phyloP scores from a whole-genome alignment of 2,797 vertebrate genomes.

The Pseudochirops corinnae region DNA sequence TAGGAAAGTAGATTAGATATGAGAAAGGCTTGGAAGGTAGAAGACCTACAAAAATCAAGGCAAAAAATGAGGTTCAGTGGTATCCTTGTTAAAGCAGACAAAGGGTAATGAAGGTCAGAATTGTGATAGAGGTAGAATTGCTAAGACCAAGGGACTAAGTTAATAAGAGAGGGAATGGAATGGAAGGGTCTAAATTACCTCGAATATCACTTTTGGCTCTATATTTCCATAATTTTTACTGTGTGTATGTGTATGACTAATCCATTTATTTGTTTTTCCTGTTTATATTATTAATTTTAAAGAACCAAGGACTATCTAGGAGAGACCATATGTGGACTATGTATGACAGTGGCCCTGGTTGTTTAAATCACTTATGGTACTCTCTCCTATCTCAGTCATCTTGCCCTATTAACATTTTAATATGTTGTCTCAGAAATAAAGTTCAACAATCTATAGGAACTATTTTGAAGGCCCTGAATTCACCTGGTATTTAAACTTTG shows the following conservation, averaged over 20 bases:
- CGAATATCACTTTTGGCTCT: not conserved
- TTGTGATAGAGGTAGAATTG: not conserved
- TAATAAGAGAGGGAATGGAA: not conserved
- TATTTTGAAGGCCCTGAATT: not conserved
- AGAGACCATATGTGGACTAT: not conserved
- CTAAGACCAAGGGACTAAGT: not conserved
- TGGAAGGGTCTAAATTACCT: not conserved
- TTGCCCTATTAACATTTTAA: not conserved
- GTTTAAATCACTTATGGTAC: not conserved
- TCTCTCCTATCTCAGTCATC: not conserved
- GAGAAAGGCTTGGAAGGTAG: not conserved
- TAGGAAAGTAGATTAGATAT: not conserved
- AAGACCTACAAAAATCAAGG: not conserved
- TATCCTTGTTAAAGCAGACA: not conserved
- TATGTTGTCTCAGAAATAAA: not conserved
- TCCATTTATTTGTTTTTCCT: not conserved
- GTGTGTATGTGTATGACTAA: not conserved
- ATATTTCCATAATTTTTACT: not conserved
- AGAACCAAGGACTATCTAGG: not conserved
- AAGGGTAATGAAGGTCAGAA: not conserved
- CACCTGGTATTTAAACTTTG: not conserved
- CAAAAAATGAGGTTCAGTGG: not conserved
- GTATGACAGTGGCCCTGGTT: not conserved
- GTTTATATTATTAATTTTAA: not conserved
- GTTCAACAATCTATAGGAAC: not conserved